These are phyloP conservation scores for Trichomalopsis sarcophagae DNA, from an alignment of 1,140 invertebrate species.

Conservation along the genomic window DNA sequence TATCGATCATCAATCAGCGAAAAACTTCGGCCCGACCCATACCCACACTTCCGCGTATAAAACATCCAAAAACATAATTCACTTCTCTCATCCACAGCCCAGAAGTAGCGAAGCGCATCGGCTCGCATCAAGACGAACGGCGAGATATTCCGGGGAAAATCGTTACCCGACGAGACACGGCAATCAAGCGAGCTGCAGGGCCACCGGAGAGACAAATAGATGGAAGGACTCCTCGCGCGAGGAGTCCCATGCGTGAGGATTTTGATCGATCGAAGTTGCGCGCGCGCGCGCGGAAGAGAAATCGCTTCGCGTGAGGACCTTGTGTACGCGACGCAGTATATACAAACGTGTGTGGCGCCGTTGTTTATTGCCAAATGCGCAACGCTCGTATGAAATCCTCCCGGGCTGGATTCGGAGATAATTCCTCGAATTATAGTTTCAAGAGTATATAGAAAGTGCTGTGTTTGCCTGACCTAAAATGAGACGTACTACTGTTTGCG, in stretches of 20 bases:
- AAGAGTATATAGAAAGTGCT: too few relatives aligned
- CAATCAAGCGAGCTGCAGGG: neutral
- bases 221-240: neutral
- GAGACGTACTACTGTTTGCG: neutral
- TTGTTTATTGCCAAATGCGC: neutral
- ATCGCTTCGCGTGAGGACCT: conserved; percentile 20
- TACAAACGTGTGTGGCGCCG: neutral
- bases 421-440: neutral
- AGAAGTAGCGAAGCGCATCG: neutral
- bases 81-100: neutral
- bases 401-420: neutral
- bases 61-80: neutral
- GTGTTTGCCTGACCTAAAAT: neutral
- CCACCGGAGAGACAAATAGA: neutral
- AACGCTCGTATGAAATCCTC: neutral
- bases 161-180: neutral
- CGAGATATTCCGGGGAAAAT: neutral
- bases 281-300: neutral
- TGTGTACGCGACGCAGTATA: neutral
- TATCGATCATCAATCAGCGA: too few relatives aligned
- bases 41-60: neutral
- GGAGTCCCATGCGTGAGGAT: neutral
- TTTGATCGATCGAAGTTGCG: conserved; percentile 6
- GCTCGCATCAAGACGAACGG: neutral
- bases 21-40: too few relatives aligned